phyloP scores from a whole-genome alignment of 2,797 vertebrate genomes.

The Craterocephalus amniculus region DNA sequence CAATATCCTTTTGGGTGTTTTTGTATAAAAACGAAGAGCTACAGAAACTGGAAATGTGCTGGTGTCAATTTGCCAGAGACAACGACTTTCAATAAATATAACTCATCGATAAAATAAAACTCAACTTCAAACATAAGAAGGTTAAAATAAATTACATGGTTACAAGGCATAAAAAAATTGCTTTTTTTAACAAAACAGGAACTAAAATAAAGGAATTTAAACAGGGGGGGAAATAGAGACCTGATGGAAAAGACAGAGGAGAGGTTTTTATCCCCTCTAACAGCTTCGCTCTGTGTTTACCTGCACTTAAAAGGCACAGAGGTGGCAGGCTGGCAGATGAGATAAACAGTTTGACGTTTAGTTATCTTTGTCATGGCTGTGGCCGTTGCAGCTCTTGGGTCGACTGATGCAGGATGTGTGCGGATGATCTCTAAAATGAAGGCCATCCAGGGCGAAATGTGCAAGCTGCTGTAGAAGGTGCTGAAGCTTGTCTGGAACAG shows the following conservation, averaged over 20 bases:
- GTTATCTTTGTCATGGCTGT: slow-evolving; percentile 82
- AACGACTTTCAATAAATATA: not conserved
- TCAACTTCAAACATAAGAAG: not conserved
- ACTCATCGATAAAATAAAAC: not conserved
- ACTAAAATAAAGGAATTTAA: slow-evolving; percentile 4
- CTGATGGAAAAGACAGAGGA: not conserved
- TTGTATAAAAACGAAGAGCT: slow-evolving; percentile 6
- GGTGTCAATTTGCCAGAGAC: slow-evolving; percentile 33
- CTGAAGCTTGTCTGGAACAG: slow-evolving; percentile 84
- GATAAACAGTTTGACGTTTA: slow-evolving; percentile 60
- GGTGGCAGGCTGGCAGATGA: slow-evolving; percentile 3
- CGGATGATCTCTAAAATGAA: slow-evolving; percentile 73
- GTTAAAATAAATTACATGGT: slow-evolving; percentile 48
- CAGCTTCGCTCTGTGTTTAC: slow-evolving; percentile 21
- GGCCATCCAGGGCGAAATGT: slow-evolving; percentile 84
- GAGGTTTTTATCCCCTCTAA: not conserved
- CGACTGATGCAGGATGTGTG: slow-evolving; percentile 36
- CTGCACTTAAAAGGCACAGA: slow-evolving; percentile 61
- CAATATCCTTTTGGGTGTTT: not conserved
- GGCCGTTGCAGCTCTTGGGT: slow-evolving; percentile 85
- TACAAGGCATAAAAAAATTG: slow-evolving; percentile 18
- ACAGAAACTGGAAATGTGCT: slow-evolving; percentile 6
- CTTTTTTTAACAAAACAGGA: slow-evolving; percentile 19
- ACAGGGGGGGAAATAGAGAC: not conserved
- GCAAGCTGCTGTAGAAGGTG: slow-evolving; percentile 82